Percentiles rank a stretch among this genome's conserved stretches.
phyloP scores from a whole-genome alignment of 1,140 invertebrate species.

The Anthonomus grandis region DNA sequence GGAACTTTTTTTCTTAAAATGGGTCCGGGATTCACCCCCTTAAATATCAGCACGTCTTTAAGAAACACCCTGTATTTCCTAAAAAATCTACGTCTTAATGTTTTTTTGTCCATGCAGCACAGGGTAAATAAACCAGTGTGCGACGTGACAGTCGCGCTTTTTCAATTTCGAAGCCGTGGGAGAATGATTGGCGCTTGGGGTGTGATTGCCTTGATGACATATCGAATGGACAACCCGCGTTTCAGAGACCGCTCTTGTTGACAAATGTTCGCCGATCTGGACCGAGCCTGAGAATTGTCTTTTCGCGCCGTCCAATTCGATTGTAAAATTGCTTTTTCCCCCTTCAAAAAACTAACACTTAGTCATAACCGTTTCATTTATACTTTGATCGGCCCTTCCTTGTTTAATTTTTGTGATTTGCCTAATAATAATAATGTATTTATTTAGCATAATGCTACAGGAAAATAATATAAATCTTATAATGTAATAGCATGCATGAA shows the following conservation, averaged over 20 bases:
- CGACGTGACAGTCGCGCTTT: conserved; percentile 49
- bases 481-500: too few species aligned
- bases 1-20: too few species aligned
- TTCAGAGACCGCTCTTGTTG: conserved; percentile 45
- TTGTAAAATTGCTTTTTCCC: conserved; percentile 14
- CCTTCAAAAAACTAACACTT: conserved; percentile 1
- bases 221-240: conserved; percentile 46
- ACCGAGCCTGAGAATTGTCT: conserved; percentile 18
- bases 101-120: too few species aligned
- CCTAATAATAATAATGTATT: too few species aligned
- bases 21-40: too few species aligned
- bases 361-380: conserved; percentile 8
- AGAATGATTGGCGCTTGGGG: conserved; percentile 49
- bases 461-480: too few species aligned
- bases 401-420: too few species aligned
- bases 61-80: too few species aligned
- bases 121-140: too few species aligned
- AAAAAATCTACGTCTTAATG: too few species aligned
- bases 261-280: conserved; percentile 45
- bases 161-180: conserved; percentile 47
- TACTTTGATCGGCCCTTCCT: neutral
- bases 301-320: conserved; percentile 8
- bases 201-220: conserved; percentile 50
- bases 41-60: too few species aligned
- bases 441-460: too few species aligned